Conservation (phyloP, 1,140 invertebrate species). For the Caenorhabditis brenneri region DNA sequence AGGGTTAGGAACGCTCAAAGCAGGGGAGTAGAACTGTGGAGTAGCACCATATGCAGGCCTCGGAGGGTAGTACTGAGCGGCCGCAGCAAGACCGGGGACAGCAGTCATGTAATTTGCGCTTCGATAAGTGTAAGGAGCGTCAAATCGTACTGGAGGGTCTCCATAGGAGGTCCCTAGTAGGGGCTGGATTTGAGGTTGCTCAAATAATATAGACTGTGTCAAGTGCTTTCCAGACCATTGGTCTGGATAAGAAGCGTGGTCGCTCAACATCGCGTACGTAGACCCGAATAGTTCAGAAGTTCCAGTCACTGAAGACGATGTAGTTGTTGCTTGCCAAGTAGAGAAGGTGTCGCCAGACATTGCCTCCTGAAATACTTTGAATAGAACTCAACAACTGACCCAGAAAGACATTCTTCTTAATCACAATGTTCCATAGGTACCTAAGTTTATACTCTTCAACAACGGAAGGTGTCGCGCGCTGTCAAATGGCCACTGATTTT, state of each 20-base stretch:
- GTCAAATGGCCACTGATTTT: constrained; percentile 22
- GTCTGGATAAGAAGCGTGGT: not conserved
- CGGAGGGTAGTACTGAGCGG: not conserved
- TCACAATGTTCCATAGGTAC: not conserved
- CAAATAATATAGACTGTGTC: not conserved
- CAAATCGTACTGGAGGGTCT: constrained; percentile 16
- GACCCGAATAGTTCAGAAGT: constrained; percentile 21
- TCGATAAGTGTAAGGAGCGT: not conserved
- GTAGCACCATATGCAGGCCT: not conserved
- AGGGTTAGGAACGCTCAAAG: not conserved
- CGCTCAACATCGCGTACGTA: constrained; percentile 19
- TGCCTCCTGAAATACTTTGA: not conserved
- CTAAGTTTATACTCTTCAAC: not conserved
- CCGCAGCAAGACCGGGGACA: not conserved
- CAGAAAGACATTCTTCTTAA: not conserved
- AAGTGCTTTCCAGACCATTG: constrained; percentile 9
- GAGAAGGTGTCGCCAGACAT: constrained; percentile 35
- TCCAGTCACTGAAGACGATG: constrained; percentile 3
- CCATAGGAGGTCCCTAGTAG: constrained; percentile 12
- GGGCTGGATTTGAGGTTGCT: constrained; percentile 26
- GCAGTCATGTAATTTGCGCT: not conserved
- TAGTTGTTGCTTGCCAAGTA: not conserved
- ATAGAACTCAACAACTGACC: not conserved
- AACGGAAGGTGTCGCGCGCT: not conserved
- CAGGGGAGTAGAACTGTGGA: not conserved